Percentiles rank a stretch among this genome's conserved stretches.
These are phyloP conservation scores for Hoplodrina blanda DNA, from an alignment of 2,888 invertebrate species.

Conservation along the genomic window DNA sequence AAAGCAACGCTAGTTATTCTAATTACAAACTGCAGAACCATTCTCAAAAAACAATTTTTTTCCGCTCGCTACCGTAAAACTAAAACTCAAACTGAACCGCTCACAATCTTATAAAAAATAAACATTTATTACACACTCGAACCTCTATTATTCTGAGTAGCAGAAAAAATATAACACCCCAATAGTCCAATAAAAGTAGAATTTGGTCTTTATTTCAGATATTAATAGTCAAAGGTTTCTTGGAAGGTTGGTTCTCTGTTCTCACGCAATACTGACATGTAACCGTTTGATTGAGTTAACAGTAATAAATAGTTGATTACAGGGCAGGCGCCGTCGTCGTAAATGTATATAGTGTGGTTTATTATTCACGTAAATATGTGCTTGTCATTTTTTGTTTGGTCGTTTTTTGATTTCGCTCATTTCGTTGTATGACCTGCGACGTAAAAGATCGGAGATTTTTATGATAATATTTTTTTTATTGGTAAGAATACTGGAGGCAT, in stretches of 20 bases:
- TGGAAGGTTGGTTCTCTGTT: slow-evolving; percentile 80
- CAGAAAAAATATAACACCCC: slow-evolving; percentile 81
- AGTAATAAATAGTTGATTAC: slow-evolving; percentile 87
- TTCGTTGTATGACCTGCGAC: slow-evolving; percentile 33
- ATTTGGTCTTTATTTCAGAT: slow-evolving; percentile 86
- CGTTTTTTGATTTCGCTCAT: slow-evolving; percentile 45
- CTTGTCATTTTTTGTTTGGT: slow-evolving; percentile 38
- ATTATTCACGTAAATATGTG: slow-evolving; percentile 80
- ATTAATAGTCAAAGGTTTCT: slow-evolving; percentile 86
- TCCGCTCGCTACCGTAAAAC: slow-evolving; percentile 76
- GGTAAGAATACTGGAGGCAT: slow-evolving; percentile 47
- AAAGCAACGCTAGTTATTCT: too few relatives aligned
- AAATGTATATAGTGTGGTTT: slow-evolving; percentile 85
- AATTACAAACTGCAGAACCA: slow-evolving; percentile 50
- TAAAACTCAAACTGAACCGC: slow-evolving; percentile 71
- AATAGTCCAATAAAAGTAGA: slow-evolving; percentile 87
- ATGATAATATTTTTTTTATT: slow-evolving; percentile 54
- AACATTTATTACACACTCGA: slow-evolving; percentile 77
- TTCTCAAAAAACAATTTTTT: slow-evolving; percentile 57
- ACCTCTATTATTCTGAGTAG: slow-evolving; percentile 76
- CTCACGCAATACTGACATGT: slow-evolving; percentile 81
- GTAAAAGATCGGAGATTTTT: slow-evolving; percentile 39
- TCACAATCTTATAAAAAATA: slow-evolving; percentile 74
- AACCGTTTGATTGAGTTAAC: slow-evolving; percentile 83
- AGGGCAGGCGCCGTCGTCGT: slow-evolving; percentile 84